These are phyloP conservation scores for Apamea epomidion DNA, from an alignment of 2,888 invertebrate genomes.

Conservation along the genomic window DNA sequence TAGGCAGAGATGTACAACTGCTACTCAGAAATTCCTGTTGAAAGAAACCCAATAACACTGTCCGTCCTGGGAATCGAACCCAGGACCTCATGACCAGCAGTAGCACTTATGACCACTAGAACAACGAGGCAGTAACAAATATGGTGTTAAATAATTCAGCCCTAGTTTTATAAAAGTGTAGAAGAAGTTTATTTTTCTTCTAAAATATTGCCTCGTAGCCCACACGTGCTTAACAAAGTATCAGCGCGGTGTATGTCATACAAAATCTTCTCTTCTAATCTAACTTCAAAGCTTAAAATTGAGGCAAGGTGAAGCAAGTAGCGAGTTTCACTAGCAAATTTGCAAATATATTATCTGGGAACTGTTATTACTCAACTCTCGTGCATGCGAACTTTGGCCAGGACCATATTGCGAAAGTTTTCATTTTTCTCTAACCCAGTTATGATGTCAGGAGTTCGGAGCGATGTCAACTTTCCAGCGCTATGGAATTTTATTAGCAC, in stretches of 20 bases:
- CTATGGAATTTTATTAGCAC: constrained; percentile 80
- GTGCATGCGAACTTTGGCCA: constrained; percentile 78
- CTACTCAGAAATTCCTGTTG: not conserved
- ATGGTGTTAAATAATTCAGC: not conserved
- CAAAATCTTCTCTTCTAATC: constrained; percentile 67
- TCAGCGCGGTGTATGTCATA: constrained; percentile 57
- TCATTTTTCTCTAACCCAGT: constrained; percentile 88
- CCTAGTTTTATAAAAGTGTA: not conserved
- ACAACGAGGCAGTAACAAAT: no score
- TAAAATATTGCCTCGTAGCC: constrained; percentile 20
- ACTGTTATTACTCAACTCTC: constrained; percentile 79
- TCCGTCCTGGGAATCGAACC: not conserved
- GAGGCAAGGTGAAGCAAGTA: constrained; percentile 68
- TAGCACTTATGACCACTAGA: no score
- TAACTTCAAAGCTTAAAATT: constrained; percentile 71
- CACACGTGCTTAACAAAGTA: constrained; percentile 15
- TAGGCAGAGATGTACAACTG: not conserved
- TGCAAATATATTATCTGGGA: constrained; percentile 79
- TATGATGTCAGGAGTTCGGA: constrained; percentile 77
- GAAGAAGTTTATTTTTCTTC: not conserved
- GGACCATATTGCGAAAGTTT: constrained; percentile 87
- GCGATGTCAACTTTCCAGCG: constrained; percentile 78
- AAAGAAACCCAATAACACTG: not conserved
- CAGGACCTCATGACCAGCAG: not conserved
- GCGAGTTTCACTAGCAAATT: constrained; percentile 74